Evolutionary conservation across 2,797 vertebrate species (phyloP), one percentile per base, ranked within the genome.

Genomic region (Hemibagrus guttatus): DNA sequence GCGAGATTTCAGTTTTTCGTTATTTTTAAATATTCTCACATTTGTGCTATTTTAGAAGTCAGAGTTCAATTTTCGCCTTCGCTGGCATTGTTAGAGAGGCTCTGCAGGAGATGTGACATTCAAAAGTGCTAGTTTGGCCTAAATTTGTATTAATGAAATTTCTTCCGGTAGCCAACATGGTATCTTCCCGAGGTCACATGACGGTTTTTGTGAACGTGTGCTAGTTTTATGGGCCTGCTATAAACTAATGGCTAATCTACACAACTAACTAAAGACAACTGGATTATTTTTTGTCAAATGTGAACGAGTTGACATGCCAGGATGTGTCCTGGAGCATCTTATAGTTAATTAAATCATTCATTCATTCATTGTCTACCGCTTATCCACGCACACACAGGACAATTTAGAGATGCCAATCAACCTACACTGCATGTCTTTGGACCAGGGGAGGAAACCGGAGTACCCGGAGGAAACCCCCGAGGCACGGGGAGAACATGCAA

Each of bases 1-100:
- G 26, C 13, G 56, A 1, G 39, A 2, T 21, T 42, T 81, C 16
- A 14, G 1, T 8, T n/a, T 26, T n/a, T 64, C 28, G 17, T 16
- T 52, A 39, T 39, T 64, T 12, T 78, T 7, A 26, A 31, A 12
- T 23, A 6, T 61, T 64, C 58, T 81, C 79, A 64, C 39, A 28
- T 49, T 64, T 28, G 58, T 81, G 39, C 39, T 81, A 81, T 81
- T 81, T 81, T 81, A 46, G 39, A 39, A 61, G 42, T 64, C 59
- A 28, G 39, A 81, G 14, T 63, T 81, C 59, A 81, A 49, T 81
- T 64, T 49, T 26, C 23, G 26, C 58, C 59, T 81, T 26, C 8
- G 6, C 35, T 63, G 79, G n/a, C 59, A 46, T 81, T 52, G 28
- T 81, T 64, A 81, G 23, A 80, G 31, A 39, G 35, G 56, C 12